phyloP scores from a whole-genome alignment of 2,113 vertebrate genomes.

The Bungarus multicinctus region DNA sequence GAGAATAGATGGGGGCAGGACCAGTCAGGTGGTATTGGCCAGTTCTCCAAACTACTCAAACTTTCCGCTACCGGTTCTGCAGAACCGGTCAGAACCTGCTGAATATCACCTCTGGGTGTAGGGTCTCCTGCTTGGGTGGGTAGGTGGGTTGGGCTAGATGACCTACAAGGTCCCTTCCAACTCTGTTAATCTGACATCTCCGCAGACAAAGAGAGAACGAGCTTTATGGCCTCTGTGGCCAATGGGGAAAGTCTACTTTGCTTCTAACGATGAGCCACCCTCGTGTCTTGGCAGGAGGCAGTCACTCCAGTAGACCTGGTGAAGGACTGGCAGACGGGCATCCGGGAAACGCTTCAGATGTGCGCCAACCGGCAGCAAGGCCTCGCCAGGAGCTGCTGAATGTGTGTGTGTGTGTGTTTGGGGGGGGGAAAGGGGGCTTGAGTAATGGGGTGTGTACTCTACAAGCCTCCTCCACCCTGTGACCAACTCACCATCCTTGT shows the following conservation, averaged over 20 bases:
- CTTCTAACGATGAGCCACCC: not conserved
- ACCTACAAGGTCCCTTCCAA: too few relatives aligned
- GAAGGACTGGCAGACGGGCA: conserved; percentile 55
- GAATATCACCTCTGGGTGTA: too few relatives aligned
- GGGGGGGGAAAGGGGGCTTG: not conserved
- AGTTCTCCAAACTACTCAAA: too few relatives aligned
- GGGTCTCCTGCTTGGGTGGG: too few relatives aligned
- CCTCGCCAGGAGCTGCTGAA: conserved; percentile 4
- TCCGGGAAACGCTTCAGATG: conserved; percentile 55
- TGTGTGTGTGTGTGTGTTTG: fast-evolving
- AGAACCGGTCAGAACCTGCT: too few relatives aligned
- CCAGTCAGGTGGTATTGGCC: too few relatives aligned
- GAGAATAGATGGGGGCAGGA: too few relatives aligned
- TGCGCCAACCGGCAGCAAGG: conserved; percentile 7
- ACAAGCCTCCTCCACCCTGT: not conserved
- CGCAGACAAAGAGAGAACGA: not conserved
- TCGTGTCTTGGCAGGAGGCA: conserved; percentile 28
- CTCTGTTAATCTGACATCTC: not conserved
- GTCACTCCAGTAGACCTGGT: conserved; percentile 54
- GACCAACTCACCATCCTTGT: not conserved
- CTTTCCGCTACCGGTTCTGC: too few relatives aligned
- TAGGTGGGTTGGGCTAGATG: too few relatives aligned
- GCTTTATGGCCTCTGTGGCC: not conserved
- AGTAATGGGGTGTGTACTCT: not conserved
- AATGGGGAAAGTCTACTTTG: not conserved